These are phyloP conservation scores for Bolborhynchus lineola DNA, from an alignment of 2,113 vertebrate species.

Conservation along the genomic window DNA sequence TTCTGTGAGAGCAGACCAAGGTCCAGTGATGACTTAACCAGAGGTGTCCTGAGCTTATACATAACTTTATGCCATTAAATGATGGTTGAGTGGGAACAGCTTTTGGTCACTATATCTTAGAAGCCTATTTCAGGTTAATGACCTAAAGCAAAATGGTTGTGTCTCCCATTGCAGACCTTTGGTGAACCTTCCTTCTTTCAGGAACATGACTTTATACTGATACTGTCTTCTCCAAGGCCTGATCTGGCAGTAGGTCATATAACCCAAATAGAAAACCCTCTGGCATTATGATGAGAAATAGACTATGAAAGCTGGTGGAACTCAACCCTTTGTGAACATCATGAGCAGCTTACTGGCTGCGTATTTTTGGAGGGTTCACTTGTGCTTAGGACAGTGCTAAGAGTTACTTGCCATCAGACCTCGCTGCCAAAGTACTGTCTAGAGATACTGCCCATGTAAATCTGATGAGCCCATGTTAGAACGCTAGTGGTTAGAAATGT, in stretches of 20 bases:
- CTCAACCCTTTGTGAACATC: not conserved
- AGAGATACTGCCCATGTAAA: accelerated
- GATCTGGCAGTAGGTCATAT: not conserved
- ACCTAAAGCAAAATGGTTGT: not conserved
- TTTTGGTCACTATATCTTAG: not conserved
- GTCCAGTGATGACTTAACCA: not conserved
- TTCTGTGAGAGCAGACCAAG: not conserved
- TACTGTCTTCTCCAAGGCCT: not conserved
- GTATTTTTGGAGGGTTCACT: not conserved
- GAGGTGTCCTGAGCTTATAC: not conserved
- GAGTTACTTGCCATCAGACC: not conserved
- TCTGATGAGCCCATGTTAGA: not conserved
- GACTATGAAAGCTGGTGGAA: not conserved
- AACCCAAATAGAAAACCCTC: not conserved
- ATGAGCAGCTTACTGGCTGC: not conserved
- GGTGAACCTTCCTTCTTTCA: not conserved
- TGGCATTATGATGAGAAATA: not conserved
- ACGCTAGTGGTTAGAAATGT: not conserved
- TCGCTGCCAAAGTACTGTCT: not conserved
- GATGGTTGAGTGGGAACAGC: not conserved
- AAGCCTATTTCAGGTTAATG: not conserved
- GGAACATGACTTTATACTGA: not conserved
- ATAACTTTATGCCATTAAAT: not conserved
- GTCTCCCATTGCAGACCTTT: not conserved
- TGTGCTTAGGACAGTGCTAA: not conserved